phyloP scores from a whole-genome alignment of 2,113 vertebrate species.

The Alectura lathami region DNA sequence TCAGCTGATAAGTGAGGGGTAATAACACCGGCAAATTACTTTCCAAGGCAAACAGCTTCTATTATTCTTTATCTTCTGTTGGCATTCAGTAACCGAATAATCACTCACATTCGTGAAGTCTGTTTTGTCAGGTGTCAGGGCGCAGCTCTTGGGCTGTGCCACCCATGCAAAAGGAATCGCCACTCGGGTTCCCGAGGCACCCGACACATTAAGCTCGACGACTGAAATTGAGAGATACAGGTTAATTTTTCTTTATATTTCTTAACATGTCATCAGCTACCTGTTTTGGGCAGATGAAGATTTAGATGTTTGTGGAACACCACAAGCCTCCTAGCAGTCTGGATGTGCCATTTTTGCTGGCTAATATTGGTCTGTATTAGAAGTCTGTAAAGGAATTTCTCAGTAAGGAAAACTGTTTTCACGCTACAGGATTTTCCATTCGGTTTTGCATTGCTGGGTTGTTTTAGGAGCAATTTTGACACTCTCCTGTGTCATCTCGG shows the following conservation, averaged over 20 bases:
- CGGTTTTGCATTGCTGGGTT: neutral
- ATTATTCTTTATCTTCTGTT: conserved; percentile 27
- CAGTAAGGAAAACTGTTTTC: neutral
- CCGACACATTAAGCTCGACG: neutral
- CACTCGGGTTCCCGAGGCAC: neutral
- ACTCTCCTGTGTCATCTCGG: neutral
- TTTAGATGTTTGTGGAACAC: neutral
- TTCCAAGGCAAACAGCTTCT: conserved; percentile 24
- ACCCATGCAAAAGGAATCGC: neutral
- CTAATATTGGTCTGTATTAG: neutral
- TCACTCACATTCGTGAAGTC: neutral
- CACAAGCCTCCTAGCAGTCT: neutral
- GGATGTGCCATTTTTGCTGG: neutral
- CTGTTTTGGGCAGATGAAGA: neutral
- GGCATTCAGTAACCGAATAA: neutral
- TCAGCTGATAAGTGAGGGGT: conserved; percentile 14
- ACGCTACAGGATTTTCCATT: neutral
- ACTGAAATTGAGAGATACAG: neutral
- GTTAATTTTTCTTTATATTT: neutral
- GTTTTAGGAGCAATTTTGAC: neutral
- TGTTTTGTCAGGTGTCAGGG: neutral
- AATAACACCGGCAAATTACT: conserved; percentile 25
- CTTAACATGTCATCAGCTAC: neutral
- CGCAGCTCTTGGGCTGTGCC: neutral
- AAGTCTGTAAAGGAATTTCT: neutral